Evolutionary conservation across 2,888 invertebrate species (phyloP), one percentile per base, ranked within the genome.

Genomic region (Frankliniella fusca): DNA sequence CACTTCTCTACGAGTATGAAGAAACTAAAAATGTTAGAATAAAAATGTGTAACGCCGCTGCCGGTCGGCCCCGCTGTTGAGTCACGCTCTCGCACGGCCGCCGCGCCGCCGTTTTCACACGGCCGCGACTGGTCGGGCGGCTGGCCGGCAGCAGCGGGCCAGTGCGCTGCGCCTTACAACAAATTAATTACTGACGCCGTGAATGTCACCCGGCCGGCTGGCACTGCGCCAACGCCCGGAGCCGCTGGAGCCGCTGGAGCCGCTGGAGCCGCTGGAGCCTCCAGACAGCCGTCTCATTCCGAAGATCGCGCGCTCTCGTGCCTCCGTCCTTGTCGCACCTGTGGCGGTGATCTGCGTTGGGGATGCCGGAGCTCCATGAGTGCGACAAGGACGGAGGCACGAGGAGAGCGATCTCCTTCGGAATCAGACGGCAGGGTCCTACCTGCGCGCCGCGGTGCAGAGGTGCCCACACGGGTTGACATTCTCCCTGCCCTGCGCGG

Each of bases 101-200:
- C 54, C 54, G 11, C 54, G 15, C 54, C 20, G 54, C 54, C 20
- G 54, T 15, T 54, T 15, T 38, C 38, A 38, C 38, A 38, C 38
- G 38, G 11, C 54, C 18, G 15, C 50, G 11, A 2, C 54, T 15
- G 20, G 18, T 54, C 54, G 23, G 70, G 23, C n/a, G n/a, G 38
- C 38, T 15, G 23, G 70, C 9, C n/a, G n/a, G 38, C 38, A 38
- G 38, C 38, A 38, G 38, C 38, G 5, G 38, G 38, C 38, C 38
- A 38, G 38, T 38, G 54, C 54, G 70, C 10, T 70, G 38, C 54
- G 54, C 18, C 54, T 54, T 54, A 70, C 70, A 70, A 10, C n/a
- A 23, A 70, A 70, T 70, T 70, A 20, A 70, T 70, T 70, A 70
- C 70, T 20, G n/a, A 23, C 70, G 70, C 70, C n/a, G 70, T 70